Evolutionary conservation across 2,888 invertebrate species (phyloP).

Genomic region (Boloria euphrosyne): DNA sequence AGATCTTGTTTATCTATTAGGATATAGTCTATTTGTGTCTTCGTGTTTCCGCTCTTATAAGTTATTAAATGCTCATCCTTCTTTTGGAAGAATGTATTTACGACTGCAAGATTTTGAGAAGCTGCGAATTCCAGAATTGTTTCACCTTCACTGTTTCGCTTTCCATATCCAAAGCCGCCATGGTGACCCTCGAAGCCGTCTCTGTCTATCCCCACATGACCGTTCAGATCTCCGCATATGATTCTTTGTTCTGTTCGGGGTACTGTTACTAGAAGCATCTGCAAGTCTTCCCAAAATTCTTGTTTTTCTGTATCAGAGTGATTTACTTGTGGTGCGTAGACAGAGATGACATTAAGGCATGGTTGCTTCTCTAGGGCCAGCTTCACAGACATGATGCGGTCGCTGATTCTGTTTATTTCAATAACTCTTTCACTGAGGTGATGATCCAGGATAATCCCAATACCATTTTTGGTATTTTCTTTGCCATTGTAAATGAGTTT

Average conservation of each 20-base stretch:
- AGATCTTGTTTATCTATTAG: too few relatives aligned
- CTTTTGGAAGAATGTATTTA: too few relatives aligned
- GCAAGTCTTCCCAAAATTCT: constrained; percentile 14
- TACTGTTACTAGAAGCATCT: neutral
- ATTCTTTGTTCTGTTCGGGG: neutral
- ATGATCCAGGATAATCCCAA: constrained; percentile 6
- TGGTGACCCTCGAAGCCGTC: neutral
- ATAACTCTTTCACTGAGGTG: constrained; percentile 2
- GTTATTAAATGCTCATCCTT: too few relatives aligned
- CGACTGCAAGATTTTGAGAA: too few relatives aligned
- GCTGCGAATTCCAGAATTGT: too few relatives aligned
- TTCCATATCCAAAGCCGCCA: constrained; percentile 11
- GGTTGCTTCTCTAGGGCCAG: constrained; percentile 9
- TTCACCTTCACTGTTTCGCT: constrained; percentile 20
- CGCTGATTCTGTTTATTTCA: constrained; percentile 14
- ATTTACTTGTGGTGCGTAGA: constrained; percentile 1
- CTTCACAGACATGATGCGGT: constrained; percentile 16
- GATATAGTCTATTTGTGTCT: too few relatives aligned
- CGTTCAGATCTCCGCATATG: constrained; percentile 7
- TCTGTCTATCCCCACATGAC: neutral
- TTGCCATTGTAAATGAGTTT: constrained; percentile 4
- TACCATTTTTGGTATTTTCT: neutral
- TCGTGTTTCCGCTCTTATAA: too few relatives aligned
- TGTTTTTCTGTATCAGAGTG: constrained; percentile 1
- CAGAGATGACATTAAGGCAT: constrained; percentile 2